phyloP scores from a whole-genome alignment of 1,140 invertebrate species.

The Maniola jurtina region DNA sequence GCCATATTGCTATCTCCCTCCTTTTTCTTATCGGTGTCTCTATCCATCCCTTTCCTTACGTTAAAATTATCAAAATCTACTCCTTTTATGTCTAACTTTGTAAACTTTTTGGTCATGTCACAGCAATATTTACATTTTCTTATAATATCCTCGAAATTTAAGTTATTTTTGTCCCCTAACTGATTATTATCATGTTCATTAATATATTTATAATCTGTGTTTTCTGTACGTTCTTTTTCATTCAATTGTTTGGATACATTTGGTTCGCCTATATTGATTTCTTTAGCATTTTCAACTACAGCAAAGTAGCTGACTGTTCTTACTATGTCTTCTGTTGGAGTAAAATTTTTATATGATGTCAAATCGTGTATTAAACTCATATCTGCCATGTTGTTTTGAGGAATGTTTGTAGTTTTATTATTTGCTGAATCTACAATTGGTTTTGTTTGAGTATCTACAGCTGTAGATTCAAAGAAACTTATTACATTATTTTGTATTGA shows the following conservation, averaged over 20 bases:
- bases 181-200: slow-evolving; percentile 1
- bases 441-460: not conserved
- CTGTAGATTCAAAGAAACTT: slow-evolving; percentile 24
- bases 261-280: slow-evolving; percentile 38
- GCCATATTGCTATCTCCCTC: slow-evolving; percentile 33
- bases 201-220: slow-evolving; percentile 16
- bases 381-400: slow-evolving; percentile 23
- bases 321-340: slow-evolving; percentile 46
- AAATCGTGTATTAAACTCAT: slow-evolving; percentile 59
- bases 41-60: slow-evolving; percentile 47
- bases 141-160: slow-evolving; percentile 30
- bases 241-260: slow-evolving; percentile 20
- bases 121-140: slow-evolving; percentile 54
- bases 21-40: slow-evolving; percentile 29
- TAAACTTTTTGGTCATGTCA: slow-evolving; percentile 28
- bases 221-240: not conserved
- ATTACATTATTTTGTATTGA: slow-evolving; percentile 28
- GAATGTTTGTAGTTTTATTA: slow-evolving; percentile 22
- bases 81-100: slow-evolving; percentile 18
- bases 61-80: slow-evolving; percentile 38
- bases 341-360: slow-evolving; percentile 44
- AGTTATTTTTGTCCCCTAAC: slow-evolving; percentile 27
- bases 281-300: slow-evolving; percentile 33
- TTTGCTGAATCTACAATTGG: not conserved
- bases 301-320: slow-evolving; percentile 65